Conservation (phyloP, 1,140 invertebrate species). For the Yoshiicerus persimilis region DNA sequence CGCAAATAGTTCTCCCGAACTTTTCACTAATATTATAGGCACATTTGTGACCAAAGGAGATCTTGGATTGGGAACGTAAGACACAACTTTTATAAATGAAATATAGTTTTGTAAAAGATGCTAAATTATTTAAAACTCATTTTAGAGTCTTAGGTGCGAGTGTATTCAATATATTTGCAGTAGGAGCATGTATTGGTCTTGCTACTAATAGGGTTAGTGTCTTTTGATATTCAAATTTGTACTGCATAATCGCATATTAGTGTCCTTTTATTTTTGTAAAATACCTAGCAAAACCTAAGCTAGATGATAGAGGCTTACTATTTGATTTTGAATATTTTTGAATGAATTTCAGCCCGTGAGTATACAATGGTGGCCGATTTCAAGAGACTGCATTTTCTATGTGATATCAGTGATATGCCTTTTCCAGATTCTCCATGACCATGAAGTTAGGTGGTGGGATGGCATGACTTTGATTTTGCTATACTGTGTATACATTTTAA, state of each 20-base stretch:
- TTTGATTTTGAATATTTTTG: constrained; percentile 65
- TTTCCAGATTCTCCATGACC: constrained; percentile 83
- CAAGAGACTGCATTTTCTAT: constrained; percentile 85
- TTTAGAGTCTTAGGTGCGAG: constrained; percentile 70
- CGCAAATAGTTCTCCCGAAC: constrained; percentile 1
- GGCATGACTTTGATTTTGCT: constrained; percentile 73
- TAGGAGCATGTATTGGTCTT: constrained; percentile 76
- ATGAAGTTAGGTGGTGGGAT: constrained; percentile 83
- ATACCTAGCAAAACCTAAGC: no score
- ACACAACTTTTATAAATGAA: no score
- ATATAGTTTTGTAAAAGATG: background rate
- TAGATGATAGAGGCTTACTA: no score
- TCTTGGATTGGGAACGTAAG: constrained; percentile 80
- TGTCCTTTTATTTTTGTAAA: no score
- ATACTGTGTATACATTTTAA: constrained; percentile 77
- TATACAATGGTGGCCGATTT: constrained; percentile 89
- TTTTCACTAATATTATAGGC: constrained; percentile 81
- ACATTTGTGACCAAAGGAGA: constrained; percentile 75
- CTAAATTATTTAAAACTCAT: background rate
- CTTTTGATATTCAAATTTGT: background rate
- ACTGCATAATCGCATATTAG: background rate
- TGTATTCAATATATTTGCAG: constrained; percentile 84
- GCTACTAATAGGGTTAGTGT: background rate
- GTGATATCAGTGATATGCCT: constrained; percentile 82
- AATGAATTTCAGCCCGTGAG: background rate